Base-by-base conservation (phyloP, 2,888 invertebrate species). In the Charanyca ferruginea region DNA sequence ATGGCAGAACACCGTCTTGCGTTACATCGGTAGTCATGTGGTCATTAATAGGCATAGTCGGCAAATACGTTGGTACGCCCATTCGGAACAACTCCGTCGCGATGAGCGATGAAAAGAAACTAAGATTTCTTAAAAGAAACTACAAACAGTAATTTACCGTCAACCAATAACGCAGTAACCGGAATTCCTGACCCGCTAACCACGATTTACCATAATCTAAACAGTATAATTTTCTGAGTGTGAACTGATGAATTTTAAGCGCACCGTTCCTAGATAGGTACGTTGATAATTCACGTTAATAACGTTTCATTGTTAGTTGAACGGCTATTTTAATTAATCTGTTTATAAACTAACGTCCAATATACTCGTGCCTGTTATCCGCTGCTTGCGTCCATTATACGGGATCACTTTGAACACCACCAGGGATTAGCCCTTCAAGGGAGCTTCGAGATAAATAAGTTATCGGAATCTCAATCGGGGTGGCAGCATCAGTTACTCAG, bases 361-460 rank as follows among this genome's bases (percentile, higher is more conserved):
- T n/a, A 9, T 13, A 23, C 11, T 22, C 13, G 38, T 28, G 13
- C 32, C 8, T 35, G 38, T 53, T 32, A 22, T 20, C 3, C 5
- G 9, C 9, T 20, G 18, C 16, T 62, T 38, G 44, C 42, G 48
- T 28, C 32, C 16, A 28, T 44, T 20, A 47, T 52, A 32, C 25
- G 52, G 11, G 38, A 48, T 57, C 38, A 59, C 13, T 51, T 59
- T 25, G 22, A 28, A 55, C 42, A 48, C 8, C 42, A 1, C 8
- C 5, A 8, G 16, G 7, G 35, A 44, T 55, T 57, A 74, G 28
- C 45, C 20, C 25, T 13, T 32, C 16, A 23, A 35, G 58, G 42
- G 48, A 55, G 59, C 28, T 60, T 38, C 18, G 54, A 52, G 32
- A 48, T 64, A 49, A 66, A 63, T 61, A 28, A 51, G 54, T 74